A percentile compares a stretch with the other conserved stretches of the same genome.
Conservation (phyloP, 2,113 vertebrate species). For the Arizona elegans region DNA sequence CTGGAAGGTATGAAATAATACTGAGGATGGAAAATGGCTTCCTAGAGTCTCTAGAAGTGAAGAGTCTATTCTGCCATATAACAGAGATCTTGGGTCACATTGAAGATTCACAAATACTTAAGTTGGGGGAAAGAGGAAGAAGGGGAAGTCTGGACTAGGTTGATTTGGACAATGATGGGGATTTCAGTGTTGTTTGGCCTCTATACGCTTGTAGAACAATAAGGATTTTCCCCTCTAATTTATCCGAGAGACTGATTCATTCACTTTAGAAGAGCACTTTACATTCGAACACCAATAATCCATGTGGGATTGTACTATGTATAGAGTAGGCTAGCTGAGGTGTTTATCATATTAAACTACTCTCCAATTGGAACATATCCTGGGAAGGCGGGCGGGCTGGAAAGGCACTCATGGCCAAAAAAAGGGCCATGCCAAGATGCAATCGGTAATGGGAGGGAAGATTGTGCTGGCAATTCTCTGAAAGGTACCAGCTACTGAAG, state of each 20-base stretch:
- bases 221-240: neutral
- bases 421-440: neutral
- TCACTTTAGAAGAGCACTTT: neutral
- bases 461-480: neutral
- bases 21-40: neutral
- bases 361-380: neutral
- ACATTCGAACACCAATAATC: neutral
- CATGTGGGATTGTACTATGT: neutral
- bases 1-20: neutral
- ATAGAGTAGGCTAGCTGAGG: neutral
- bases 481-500: neutral
- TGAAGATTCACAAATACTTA: neutral
- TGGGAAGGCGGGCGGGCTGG: neutral
- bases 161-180: neutral
- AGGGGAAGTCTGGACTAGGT: neutral
- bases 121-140: neutral
- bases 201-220: neutral
- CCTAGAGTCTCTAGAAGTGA: neutral
- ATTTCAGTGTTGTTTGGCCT: neutral
- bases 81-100: neutral
- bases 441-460: neutral
- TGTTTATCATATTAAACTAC: neutral
- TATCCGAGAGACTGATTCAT: neutral
- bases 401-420: neutral
- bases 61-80: too few relatives aligned